Evolutionary conservation across 1,140 invertebrate species (phyloP), one percentile per base, ranked within the genome.

Genomic region (Scaptomyza hsui): DNA sequence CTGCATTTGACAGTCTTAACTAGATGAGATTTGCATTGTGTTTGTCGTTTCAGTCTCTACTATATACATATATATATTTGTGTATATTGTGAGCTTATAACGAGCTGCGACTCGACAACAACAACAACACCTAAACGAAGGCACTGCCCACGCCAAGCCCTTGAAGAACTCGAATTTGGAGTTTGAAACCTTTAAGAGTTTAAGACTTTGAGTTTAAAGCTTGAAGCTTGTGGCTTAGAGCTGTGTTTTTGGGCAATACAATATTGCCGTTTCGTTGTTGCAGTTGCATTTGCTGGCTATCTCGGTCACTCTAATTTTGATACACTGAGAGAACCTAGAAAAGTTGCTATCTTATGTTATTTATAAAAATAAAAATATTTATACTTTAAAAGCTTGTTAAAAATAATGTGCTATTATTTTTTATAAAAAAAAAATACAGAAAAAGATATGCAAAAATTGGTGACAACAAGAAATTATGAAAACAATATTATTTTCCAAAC

Each of bases 81-180:
- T 47, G 24, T 45, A 19, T 35, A 18, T 5, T 13, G 32, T 10
- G 10, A 47, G 55, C 55, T 59, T 59, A 59, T 13, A 45, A 45
- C 24, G 26, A 44, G 55, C 41, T 26, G 13, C 21, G 15, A 44
- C 21, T 44, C 26, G 35, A n/a, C 16, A 35, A 35, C 45, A 53
- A 21, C 9, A 53, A 13, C 26, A 37, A 16, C 37, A 29, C 41
- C 24, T 15, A 19, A 37, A 52, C 45, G 42, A 37, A 35, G 51
- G 32, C 55, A 42, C 59, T 62, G 78, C 78, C 78, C 78, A 81
- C 78, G 74, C 78, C 73, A 81, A 49, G 78, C 65, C 77, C 72
- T 75, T 75, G 68, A 56, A 51, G 49, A 39, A 35, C 12, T 48
- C 3, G 3, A 15, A 12, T 13, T 21, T 52, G 18, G 2, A n/a